phyloP scores from a whole-genome alignment of 2,888 invertebrate species.

The Drosophila fulvimacula region DNA sequence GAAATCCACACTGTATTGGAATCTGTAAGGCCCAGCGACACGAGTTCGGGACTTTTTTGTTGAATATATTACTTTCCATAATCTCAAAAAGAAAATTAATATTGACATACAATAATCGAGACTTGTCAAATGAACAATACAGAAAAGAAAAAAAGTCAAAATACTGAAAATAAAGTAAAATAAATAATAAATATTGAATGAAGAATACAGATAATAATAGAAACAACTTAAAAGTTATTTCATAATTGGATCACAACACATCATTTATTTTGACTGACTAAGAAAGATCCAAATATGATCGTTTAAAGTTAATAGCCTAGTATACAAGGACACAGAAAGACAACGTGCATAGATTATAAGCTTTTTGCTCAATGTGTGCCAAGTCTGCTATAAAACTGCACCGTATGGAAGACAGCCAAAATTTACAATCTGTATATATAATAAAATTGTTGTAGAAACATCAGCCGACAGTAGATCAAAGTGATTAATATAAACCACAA shows the following conservation, averaged over 20 bases:
- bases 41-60: conserved; percentile 24
- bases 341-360: neutral
- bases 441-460: neutral
- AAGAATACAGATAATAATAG: no score
- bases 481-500: neutral
- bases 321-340: neutral
- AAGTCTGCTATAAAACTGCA: neutral
- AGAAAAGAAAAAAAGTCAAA: neutral
- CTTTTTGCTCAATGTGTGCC: neutral
- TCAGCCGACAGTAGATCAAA: neutral
- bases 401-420: neutral
- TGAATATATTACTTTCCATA: conserved; percentile 15
- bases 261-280: neutral
- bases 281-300: neutral
- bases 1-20: conserved; percentile 39
- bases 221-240: no score
- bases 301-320: neutral
- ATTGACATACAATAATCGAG: conserved; percentile 31
- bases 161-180: no score
- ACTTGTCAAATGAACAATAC: conserved; percentile 2
- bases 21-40: conserved; percentile 13
- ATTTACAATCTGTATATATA: neutral
- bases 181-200: no score
- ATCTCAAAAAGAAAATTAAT: conserved; percentile 15
- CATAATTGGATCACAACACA: no score